phyloP scores from a whole-genome alignment of 2,113 vertebrate genomes.

The Indicator maculatus region DNA sequence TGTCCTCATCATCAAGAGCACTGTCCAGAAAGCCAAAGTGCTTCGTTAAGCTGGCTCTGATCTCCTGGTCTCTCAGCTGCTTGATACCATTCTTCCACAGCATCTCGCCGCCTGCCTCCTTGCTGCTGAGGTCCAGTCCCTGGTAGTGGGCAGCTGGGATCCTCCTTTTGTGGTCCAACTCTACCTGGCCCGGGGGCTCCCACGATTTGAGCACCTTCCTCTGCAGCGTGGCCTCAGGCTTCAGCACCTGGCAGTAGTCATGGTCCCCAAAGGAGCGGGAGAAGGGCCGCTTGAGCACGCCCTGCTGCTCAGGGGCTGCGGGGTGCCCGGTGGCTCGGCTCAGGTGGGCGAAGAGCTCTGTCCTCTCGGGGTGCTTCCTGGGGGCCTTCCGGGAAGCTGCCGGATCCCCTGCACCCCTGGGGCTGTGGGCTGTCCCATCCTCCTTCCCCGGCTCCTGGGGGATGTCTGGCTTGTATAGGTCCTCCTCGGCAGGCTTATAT shows the following conservation, averaged over 20 bases:
- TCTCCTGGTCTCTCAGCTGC: constrained; percentile 83
- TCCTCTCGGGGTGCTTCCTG: constrained; percentile 90
- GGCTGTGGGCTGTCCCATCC: background rate
- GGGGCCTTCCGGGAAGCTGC: constrained; percentile 66
- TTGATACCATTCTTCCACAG: constrained; percentile 57
- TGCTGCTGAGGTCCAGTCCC: constrained; percentile 72
- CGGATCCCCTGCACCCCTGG: constrained; percentile 30
- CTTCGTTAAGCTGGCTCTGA: constrained; percentile 84
- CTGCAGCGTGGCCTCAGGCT: constrained; percentile 73
- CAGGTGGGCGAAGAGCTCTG: constrained; percentile 92
- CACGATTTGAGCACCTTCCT: constrained; percentile 81
- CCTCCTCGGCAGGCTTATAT: constrained; percentile 92
- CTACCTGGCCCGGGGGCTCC: constrained; percentile 64
- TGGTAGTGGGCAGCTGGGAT: constrained; percentile 57
- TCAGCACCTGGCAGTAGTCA: constrained; percentile 91
- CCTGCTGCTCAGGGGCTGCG: constrained; percentile 49
- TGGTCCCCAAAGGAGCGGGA: constrained; percentile 91
- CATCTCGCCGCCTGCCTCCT: constrained; percentile 53
- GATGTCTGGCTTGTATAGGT: constrained; percentile 92
- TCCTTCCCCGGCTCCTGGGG: constrained; percentile 71
- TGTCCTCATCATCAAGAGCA: constrained; percentile 73
- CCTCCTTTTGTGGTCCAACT: constrained; percentile 67
- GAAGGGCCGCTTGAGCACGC: constrained; percentile 77
- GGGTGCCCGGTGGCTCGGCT: constrained; percentile 75
- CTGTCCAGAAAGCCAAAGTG: constrained; percentile 82